A percentile compares a stretch with the other conserved stretches of the same genome.
Conservation (phyloP, 1,140 invertebrate species). For the Leptopilina clavipes region DNA sequence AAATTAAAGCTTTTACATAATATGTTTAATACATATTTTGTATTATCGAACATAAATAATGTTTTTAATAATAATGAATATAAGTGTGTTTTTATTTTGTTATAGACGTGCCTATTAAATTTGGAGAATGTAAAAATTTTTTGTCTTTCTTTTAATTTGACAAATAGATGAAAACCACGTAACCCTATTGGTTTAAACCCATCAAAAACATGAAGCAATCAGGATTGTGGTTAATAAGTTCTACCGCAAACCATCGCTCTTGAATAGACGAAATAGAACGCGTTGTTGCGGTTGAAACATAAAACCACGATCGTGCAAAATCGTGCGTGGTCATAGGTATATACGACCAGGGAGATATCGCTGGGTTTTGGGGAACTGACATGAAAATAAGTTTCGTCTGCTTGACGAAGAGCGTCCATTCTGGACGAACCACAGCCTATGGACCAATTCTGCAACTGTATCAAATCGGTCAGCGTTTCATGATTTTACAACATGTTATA, state of each 20-base stretch:
- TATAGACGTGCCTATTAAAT: too few relatives aligned
- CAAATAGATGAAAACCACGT: constrained; percentile 42
- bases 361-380: constrained; percentile 57
- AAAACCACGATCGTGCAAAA: constrained; percentile 64
- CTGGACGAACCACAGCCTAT: not conserved
- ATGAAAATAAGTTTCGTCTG: constrained; percentile 63
- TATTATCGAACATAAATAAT: too few relatives aligned
- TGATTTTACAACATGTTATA: not conserved
- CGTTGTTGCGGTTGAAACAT: constrained; percentile 58
- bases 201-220: constrained; percentile 65
- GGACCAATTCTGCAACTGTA: not conserved
- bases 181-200: constrained; percentile 48
- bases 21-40: too few relatives aligned
- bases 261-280: constrained; percentile 59
- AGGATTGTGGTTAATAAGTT: constrained; percentile 66
- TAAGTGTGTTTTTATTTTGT: too few relatives aligned
- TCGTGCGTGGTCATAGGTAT: constrained; percentile 52
- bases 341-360: constrained; percentile 60
- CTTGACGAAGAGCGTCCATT: constrained; percentile 43
- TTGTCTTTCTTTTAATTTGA: not conserved
- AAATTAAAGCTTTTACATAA: too few relatives aligned
- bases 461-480: not conserved
- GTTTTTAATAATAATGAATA: too few relatives aligned
- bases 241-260: constrained; percentile 49
- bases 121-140: too few relatives aligned